Percentiles rank a stretch among this genome's conserved stretches.
Conservation (phyloP, 2,888 invertebrate genomes). For the Vannuccia rotundouncinata region DNA sequence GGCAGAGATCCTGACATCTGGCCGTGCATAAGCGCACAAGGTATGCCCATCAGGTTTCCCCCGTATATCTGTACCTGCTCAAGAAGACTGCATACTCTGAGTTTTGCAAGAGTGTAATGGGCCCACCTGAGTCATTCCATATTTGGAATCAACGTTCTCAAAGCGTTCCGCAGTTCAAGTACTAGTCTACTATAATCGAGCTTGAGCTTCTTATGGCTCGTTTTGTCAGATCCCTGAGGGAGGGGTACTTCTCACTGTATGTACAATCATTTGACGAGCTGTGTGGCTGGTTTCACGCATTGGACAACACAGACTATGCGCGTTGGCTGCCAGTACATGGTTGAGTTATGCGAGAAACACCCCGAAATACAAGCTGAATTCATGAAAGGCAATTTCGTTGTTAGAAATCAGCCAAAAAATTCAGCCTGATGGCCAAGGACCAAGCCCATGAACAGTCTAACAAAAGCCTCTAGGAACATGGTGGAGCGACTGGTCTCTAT, state of each 20-base stretch:
- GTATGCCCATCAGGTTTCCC: conserved; percentile 15
- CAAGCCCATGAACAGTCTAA: not conserved
- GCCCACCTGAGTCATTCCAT: conserved; percentile 25
- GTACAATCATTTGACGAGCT: conserved; percentile 37
- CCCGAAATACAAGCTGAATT: not conserved
- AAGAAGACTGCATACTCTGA: conserved; percentile 14
- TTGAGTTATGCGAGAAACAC: conserved; percentile 16
- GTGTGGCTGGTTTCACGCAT: conserved; percentile 36
- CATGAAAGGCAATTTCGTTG: not conserved
- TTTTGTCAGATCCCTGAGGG: conserved; percentile 10
- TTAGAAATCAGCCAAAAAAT: not conserved
- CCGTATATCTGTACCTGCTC: conserved; percentile 9
- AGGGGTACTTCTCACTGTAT: conserved; percentile 32
- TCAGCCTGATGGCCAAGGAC: not conserved
- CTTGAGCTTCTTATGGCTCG: conserved; percentile 18
- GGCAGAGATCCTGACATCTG: conserved; percentile 37
- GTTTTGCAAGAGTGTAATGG: conserved; percentile 28
- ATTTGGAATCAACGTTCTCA: conserved; percentile 33
- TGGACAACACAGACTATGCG: conserved; percentile 31
- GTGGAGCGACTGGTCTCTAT: not conserved
- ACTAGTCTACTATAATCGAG: conserved; percentile 33
- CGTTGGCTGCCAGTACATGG: conserved; percentile 32
- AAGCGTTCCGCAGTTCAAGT: conserved; percentile 29
- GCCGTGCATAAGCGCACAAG: conserved; percentile 34
- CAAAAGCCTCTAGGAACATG: not conserved